phyloP scores from a whole-genome alignment of 2,113 vertebrate species.

The Puntigrus tetrazona region DNA sequence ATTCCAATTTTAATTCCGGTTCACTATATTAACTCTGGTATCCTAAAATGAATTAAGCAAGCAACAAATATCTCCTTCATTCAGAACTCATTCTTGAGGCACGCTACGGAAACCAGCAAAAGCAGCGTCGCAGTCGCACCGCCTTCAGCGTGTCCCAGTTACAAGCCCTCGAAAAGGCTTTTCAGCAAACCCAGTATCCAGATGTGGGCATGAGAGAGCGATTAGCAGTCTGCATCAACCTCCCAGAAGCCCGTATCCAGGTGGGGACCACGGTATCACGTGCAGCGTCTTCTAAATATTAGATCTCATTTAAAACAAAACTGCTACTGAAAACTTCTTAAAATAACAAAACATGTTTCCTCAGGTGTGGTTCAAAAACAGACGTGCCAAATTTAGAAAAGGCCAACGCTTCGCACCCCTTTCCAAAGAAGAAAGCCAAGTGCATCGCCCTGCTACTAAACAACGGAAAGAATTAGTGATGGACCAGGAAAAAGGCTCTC shows the following conservation, averaged over 20 bases:
- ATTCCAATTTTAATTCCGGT: not conserved
- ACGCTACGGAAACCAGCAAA: constrained; percentile 76
- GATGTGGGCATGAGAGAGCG: constrained; percentile 80
- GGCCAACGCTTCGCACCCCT: constrained; percentile 67
- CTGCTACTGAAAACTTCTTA: not conserved
- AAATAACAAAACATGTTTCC: constrained; percentile 23
- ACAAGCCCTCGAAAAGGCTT: constrained; percentile 79
- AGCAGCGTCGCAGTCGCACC: constrained; percentile 77
- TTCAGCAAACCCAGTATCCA: constrained; percentile 80
- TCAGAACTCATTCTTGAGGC: constrained; percentile 79
- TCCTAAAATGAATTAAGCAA: not conserved
- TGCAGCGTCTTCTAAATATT: not conserved
- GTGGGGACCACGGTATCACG: constrained; percentile 59
- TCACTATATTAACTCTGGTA: not conserved
- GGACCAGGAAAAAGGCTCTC: constrained; percentile 50
- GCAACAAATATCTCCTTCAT: not conserved
- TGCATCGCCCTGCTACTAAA: constrained; percentile 36
- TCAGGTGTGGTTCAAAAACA: constrained; percentile 86
- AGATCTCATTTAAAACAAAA: not conserved
- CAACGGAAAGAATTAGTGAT: constrained; percentile 46
- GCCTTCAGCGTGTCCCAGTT: constrained; percentile 78
- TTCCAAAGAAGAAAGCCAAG: constrained; percentile 54
- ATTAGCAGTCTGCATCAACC: constrained; percentile 77
- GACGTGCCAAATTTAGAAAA: constrained; percentile 82
- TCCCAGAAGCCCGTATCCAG: constrained; percentile 83